Percentiles rank a stretch among this genome's conserved stretches.
phyloP scores from a whole-genome alignment of 2,113 vertebrate species.

The Saccopteryx leptura region DNA sequence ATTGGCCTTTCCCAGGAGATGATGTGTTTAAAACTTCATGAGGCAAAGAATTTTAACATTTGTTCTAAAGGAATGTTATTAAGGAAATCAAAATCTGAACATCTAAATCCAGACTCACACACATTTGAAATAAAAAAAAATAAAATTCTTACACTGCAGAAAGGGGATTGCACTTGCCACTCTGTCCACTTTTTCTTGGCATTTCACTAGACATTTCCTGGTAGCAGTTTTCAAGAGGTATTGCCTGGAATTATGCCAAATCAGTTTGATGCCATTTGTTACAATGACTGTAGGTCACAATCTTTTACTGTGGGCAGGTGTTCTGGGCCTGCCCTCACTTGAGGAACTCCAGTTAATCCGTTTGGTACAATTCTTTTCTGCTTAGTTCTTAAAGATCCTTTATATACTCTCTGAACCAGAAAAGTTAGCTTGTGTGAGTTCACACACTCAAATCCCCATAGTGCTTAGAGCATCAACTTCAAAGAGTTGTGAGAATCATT shows the following conservation, averaged over 20 bases:
- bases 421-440: constrained; percentile 48
- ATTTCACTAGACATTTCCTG: constrained; percentile 69
- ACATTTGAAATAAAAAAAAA: background rate
- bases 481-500: constrained; percentile 16
- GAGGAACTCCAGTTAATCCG: constrained; percentile 57
- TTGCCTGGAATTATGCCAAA: constrained; percentile 71
- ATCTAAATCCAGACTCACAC: background rate
- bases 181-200: constrained; percentile 34
- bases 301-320: constrained; percentile 71
- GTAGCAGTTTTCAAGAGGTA: constrained; percentile 65
- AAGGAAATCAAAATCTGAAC: constrained; percentile 24
- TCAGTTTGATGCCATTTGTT: constrained; percentile 69
- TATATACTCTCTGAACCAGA: constrained; percentile 47
- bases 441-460: background rate
- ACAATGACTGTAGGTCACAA: constrained; percentile 67
- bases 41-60: background rate
- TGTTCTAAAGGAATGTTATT: background rate
- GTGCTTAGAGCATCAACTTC: background rate
- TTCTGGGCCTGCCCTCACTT: constrained; percentile 70
- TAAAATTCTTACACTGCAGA: background rate
- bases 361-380: constrained; percentile 60
- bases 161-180: background rate
- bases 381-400: constrained; percentile 60
- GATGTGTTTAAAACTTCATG: background rate
- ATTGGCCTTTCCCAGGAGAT: background rate